Percentiles rank a stretch among this genome's conserved stretches.
These are phyloP conservation scores for Sebastes umbrosus DNA, from an alignment of 2,797 vertebrate genomes.

Conservation along the genomic window DNA sequence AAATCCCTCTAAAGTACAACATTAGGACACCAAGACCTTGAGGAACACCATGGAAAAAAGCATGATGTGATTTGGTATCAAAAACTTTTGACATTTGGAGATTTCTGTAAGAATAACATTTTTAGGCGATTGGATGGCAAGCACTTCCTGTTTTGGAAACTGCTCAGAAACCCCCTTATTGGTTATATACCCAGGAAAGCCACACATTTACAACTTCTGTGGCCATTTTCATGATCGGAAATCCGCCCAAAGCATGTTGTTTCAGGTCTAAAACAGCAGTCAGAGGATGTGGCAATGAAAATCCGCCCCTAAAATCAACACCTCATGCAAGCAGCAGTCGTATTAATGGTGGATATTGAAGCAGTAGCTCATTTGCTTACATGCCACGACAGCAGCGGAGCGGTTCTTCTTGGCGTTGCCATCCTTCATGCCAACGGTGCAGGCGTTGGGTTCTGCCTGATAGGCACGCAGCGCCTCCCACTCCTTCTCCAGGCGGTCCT, in stretches of 20 bases:
- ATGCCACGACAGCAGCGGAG: conserved; percentile 84
- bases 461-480: conserved; percentile 96
- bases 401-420: conserved; percentile 92
- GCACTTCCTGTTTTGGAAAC: no score
- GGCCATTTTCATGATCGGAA: not conserved
- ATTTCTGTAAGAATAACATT: no score
- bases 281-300: not conserved
- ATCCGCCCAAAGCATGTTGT: not conserved
- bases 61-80: no score
- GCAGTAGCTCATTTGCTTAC: conserved; percentile 74
- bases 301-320: not conserved
- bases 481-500: conserved; percentile 93
- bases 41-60: no score
- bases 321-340: not conserved
- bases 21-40: no score
- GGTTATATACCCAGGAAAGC: no score
- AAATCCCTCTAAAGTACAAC: no score
- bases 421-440: conserved; percentile 82
- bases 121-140: no score
- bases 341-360: not conserved
- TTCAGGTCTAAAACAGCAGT: not conserved
- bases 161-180: no score
- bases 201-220: not conserved
- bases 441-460: conserved; percentile 91
- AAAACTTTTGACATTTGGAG: no score